Evolutionary conservation across 2,797 vertebrate species (phyloP).

Genomic region (Chelon labrosus): DNA sequence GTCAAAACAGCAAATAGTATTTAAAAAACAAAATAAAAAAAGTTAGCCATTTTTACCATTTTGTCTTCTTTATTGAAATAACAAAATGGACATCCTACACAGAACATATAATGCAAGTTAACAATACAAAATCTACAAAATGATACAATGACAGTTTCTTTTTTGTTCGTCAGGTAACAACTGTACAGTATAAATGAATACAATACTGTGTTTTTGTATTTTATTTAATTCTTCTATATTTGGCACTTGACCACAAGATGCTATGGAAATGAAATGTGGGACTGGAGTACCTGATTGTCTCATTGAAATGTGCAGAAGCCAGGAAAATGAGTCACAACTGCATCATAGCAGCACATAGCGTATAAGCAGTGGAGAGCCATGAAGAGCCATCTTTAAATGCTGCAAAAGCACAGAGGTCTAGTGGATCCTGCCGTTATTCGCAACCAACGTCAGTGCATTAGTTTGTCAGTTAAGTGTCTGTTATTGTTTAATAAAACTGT

Average conservation of each 20-base stretch:
- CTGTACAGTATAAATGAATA: conserved; percentile 88
- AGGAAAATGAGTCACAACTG: conserved; percentile 16
- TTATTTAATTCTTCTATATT: conserved; percentile 78
- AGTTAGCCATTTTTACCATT: conserved; percentile 42
- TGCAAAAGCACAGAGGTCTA: conserved; percentile 18
- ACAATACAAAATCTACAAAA: conserved; percentile 93
- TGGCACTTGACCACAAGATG: conserved; percentile 91
- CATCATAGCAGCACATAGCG: background rate
- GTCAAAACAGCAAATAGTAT: too few species aligned
- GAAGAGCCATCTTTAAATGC: conserved; percentile 1
- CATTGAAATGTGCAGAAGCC: conserved; percentile 46
- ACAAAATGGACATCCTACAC: conserved; percentile 88
- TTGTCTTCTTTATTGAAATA: conserved; percentile 81
- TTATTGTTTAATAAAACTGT: background rate
- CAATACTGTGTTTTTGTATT: conserved; percentile 84
- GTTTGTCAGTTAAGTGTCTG: conserved; percentile 12
- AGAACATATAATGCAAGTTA: conserved; percentile 87
- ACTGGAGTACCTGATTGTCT: conserved; percentile 52
- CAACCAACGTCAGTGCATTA: conserved; percentile 4
- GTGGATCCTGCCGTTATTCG: background rate
- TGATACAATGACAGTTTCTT: conserved; percentile 81
- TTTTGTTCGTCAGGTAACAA: conserved; percentile 87
- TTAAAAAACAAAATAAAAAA: background rate
- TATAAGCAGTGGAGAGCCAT: conserved; percentile 1
- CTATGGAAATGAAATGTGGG: conserved; percentile 78